phyloP scores from a whole-genome alignment of 1,140 invertebrate species.

The Mactra quadrangularis region DNA sequence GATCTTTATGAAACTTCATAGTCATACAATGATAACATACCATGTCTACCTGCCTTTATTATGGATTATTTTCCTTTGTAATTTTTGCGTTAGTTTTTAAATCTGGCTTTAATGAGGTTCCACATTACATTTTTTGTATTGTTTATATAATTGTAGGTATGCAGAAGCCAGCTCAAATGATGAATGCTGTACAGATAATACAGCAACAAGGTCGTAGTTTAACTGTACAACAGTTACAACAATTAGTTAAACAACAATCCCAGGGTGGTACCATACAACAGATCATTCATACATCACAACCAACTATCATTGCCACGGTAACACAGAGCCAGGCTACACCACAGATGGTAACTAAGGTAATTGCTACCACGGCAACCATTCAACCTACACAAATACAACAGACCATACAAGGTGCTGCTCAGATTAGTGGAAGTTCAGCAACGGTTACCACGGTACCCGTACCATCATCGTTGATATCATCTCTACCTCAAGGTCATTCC shows the following conservation, averaged over 20 bases:
- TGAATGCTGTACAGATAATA: slow-evolving; percentile 73
- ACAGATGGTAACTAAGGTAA: slow-evolving; percentile 75
- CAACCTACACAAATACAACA: slow-evolving; percentile 71
- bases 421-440: slow-evolving; percentile 32
- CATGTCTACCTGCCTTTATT: too few species aligned
- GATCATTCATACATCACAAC: slow-evolving; percentile 72
- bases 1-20: too few species aligned
- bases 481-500: slow-evolving; percentile 63
- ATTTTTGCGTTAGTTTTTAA: too few species aligned
- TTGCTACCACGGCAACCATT: slow-evolving; percentile 61
- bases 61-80: too few species aligned
- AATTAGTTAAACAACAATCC: slow-evolving; percentile 74
- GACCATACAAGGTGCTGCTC: slow-evolving; percentile 44
- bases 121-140: too few species aligned
- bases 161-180: slow-evolving; percentile 55
- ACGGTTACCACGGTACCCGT: slow-evolving; percentile 49
- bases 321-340: slow-evolving; percentile 72
- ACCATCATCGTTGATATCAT: slow-evolving; percentile 47
- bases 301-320: slow-evolving; percentile 78
- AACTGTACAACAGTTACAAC: slow-evolving; percentile 75
- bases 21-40: too few species aligned
- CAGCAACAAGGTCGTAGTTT: slow-evolving; percentile 64
- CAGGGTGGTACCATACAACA: slow-evolving; percentile 68
- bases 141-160: slow-evolving; percentile 50
- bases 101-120: too few species aligned